A percentile compares a stretch with the other conserved stretches of the same genome.
Conservation (phyloP, 2,797 vertebrate species). For the Cossypha niveicapilla region DNA sequence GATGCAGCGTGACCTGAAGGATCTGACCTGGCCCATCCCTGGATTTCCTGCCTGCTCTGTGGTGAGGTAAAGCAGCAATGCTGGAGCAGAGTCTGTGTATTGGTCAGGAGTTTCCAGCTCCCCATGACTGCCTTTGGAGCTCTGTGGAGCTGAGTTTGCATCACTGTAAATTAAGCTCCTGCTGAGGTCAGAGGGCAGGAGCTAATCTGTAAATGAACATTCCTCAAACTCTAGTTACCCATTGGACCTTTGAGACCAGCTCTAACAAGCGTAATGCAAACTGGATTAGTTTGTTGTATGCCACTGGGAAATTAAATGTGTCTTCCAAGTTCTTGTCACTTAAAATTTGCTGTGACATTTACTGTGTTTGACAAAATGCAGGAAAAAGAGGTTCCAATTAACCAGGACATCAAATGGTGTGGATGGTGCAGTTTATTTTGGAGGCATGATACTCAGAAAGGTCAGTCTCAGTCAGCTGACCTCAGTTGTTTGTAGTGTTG, state of each 20-base stretch:
- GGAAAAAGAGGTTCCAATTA: constrained; percentile 85
- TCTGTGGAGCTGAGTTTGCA: neutral
- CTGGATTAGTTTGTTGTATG: constrained; percentile 61
- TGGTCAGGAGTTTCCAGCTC: neutral
- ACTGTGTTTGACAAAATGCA: constrained; percentile 76
- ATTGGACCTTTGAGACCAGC: constrained; percentile 67
- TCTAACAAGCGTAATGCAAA: constrained; percentile 75
- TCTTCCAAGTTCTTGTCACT: constrained; percentile 76
- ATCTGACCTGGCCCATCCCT: neutral
- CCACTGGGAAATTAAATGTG: constrained; percentile 73
- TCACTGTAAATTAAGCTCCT: constrained; percentile 67
- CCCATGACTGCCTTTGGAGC: neutral
- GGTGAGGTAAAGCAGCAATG: neutral
- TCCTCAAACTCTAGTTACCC: constrained; percentile 45
- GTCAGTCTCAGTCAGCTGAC: constrained; percentile 83
- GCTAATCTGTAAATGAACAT: constrained; percentile 62
- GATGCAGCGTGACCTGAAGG: neutral
- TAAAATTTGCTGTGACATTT: constrained; percentile 89
- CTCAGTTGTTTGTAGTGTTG: constrained; percentile 64
- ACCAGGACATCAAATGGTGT: constrained; percentile 85
- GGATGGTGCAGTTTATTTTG: constrained; percentile 77
- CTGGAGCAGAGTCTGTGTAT: neutral
- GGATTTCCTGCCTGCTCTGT: neutral
- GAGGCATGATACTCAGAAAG: constrained; percentile 82
- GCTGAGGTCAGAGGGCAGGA: constrained; percentile 72